A percentile compares a stretch with the other conserved stretches of the same genome.
phyloP scores from a whole-genome alignment of 2,797 vertebrate genomes.

The Odontamblyopus rebecca region DNA sequence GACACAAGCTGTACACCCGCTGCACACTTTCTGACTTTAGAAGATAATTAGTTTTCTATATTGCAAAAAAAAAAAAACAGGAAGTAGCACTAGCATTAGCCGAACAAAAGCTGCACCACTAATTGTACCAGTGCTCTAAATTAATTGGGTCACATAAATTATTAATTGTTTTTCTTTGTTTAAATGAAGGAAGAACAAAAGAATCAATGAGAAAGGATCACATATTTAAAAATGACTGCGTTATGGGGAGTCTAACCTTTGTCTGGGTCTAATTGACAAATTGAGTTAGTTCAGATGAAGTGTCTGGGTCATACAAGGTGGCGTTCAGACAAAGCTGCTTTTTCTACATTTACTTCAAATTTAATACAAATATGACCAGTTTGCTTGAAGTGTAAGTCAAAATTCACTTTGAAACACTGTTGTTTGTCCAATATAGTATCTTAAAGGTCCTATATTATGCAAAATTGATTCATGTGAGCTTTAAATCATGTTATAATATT shows the following conservation, averaged over 20 bases:
- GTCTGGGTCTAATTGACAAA: slow-evolving; percentile 4
- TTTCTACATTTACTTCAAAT: neutral
- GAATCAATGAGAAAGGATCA: slow-evolving; percentile 7
- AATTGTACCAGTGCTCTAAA: slow-evolving; percentile 92
- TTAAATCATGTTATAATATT: too few species aligned
- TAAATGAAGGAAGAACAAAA: slow-evolving; percentile 28
- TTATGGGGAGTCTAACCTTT: slow-evolving; percentile 5
- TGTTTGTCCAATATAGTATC: neutral
- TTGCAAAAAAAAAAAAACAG: slow-evolving; percentile 34
- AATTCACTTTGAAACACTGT: neutral
- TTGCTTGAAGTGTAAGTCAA: neutral
- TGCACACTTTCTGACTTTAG: slow-evolving; percentile 52
- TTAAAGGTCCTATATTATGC: too few species aligned
- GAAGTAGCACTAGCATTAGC: slow-evolving; percentile 72
- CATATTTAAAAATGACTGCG: neutral
- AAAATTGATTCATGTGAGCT: too few species aligned
- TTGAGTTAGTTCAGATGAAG: neutral
- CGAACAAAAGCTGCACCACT: slow-evolving; percentile 81
- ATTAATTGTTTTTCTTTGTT: slow-evolving; percentile 46
- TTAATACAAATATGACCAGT: neutral
- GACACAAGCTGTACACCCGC: slow-evolving; percentile 39
- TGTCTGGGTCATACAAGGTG: neutral
- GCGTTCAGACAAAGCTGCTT: neutral
- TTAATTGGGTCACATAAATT: slow-evolving; percentile 68
- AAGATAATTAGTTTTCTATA: slow-evolving; percentile 55